These are phyloP conservation scores for Discoglossus pictus DNA, from an alignment of 2,797 vertebrate species.

Conservation along the genomic window DNA sequence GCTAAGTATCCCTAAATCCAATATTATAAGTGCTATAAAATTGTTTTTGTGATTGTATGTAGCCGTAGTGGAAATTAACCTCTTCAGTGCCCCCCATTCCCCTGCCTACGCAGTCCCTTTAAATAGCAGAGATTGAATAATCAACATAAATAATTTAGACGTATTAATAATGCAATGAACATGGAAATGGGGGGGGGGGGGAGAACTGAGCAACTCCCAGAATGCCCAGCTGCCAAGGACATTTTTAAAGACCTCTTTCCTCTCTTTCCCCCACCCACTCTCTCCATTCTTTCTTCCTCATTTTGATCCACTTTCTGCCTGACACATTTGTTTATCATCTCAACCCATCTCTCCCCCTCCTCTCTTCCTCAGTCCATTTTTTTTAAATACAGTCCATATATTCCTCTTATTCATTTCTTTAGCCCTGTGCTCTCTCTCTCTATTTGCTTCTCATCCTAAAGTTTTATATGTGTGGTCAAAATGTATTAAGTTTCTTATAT, in stretches of 20 bases:
- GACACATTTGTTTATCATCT: background rate
- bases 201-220: constrained; percentile 26
- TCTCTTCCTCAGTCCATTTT: background rate
- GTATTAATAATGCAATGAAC: constrained; percentile 45
- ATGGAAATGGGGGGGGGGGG: constrained; percentile 26
- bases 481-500: too few species aligned
- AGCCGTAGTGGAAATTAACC: too few species aligned
- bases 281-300: background rate
- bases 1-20: too few species aligned
- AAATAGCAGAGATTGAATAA: constrained; percentile 50
- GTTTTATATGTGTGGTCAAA: too few species aligned
- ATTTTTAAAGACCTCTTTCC: constrained; percentile 34
- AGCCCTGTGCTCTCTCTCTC: too few species aligned
- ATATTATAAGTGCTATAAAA: too few species aligned
- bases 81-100: too few species aligned
- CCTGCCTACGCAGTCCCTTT: constrained; percentile 29
- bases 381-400: too few species aligned
- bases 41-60: too few species aligned
- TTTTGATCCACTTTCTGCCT: background rate
- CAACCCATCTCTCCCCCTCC: background rate
- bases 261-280: constrained; percentile 5
- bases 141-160: constrained; percentile 43
- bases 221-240: constrained; percentile 39
- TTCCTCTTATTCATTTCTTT: too few species aligned
- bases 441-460: too few species aligned